Base-by-base conservation (phyloP, 2,888 invertebrate genomes). In the Drosophila neonasuta region DNA sequence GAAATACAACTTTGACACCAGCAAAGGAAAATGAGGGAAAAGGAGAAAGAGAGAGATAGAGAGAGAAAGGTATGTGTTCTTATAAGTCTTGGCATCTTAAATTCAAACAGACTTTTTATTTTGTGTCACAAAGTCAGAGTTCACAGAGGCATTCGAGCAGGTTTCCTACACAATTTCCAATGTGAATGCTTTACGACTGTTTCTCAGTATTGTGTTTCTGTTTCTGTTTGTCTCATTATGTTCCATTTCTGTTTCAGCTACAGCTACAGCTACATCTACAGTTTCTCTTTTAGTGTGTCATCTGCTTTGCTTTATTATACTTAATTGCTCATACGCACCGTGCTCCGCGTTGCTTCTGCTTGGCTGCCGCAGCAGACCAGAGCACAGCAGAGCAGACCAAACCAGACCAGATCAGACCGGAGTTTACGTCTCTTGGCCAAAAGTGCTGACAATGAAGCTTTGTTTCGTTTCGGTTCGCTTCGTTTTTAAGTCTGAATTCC, bases 261-360 rank as follows among this genome's bases (percentile, higher is more conserved):
- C 32, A 8, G 11, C 13, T 30, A 13, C 46, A 13, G 48, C 32
- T 49, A 34, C 46, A 13, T 32, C 32, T 49, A 34, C 20, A 50
- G 34, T 50, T 50, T 36, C 50, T 50, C 20, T 24, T 54, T 54
- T 54, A 44, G 52, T 54, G 32, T 66, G 79, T 76, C 76, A 71
- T 81, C 77, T 77, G 72, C 61, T 63, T 69, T 49, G 77, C 63
- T 76, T 73, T 74, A 74, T 79, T 81, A 74, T 79, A 79, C 77
- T 81, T 74, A 80, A 81, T 79, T 80, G 77, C 72, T 81, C 75
- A 79, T 81, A 80, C 82, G 79, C 79, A 80, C 70, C 49, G 71
- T 70, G 60, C 56, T 59, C 39, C 58, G 67, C 36, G 55, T 63
- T 41, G 58, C 57, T 68, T 64, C 54, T n/a, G 51, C 52, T 59